Percentiles rank a stretch among this genome's conserved stretches.
phyloP scores from a whole-genome alignment of 2,113 vertebrate species.

The Larimichthys crocea region DNA sequence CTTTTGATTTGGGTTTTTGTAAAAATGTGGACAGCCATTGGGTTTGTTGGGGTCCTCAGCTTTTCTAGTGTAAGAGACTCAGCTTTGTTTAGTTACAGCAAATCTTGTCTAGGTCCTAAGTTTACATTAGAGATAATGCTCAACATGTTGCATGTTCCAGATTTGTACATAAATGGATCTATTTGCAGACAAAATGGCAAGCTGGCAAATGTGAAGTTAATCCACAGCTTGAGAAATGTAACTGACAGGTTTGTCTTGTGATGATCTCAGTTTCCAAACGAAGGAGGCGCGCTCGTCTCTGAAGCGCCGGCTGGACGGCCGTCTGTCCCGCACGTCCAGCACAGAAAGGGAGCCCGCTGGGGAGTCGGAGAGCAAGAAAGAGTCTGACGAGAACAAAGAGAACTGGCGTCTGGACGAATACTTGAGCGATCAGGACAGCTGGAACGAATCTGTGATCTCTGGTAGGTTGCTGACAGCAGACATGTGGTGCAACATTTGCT shows the following conservation, averaged over 20 bases:
- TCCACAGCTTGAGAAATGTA: background rate
- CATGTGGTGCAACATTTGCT: background rate
- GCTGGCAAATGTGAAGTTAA: too few species aligned
- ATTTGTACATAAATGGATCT: too few species aligned
- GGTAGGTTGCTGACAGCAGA: conserved; percentile 82
- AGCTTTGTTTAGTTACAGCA: too few species aligned
- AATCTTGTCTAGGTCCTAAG: too few species aligned
- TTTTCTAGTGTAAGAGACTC: too few species aligned
- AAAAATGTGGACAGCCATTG: too few species aligned
- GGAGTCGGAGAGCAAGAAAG: conserved; percentile 86
- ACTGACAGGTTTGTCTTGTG: conserved; percentile 16
- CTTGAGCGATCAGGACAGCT: conserved; percentile 90
- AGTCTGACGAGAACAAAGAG: conserved; percentile 96
- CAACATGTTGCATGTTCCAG: too few species aligned
- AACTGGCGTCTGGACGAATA: conserved; percentile 90
- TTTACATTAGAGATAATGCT: too few species aligned
- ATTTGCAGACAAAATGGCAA: too few species aligned
- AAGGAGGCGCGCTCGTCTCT: conserved; percentile 91
- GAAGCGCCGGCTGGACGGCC: conserved; percentile 88
- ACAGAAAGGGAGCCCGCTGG: conserved; percentile 83
- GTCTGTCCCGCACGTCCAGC: conserved; percentile 88
- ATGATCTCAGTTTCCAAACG: conserved; percentile 87
- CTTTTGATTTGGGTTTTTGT: too few species aligned
- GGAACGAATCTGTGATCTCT: conserved; percentile 94
- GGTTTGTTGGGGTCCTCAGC: too few species aligned